Conservation (phyloP, 2,113 vertebrate species). For the Marcusenius ussheri region DNA sequence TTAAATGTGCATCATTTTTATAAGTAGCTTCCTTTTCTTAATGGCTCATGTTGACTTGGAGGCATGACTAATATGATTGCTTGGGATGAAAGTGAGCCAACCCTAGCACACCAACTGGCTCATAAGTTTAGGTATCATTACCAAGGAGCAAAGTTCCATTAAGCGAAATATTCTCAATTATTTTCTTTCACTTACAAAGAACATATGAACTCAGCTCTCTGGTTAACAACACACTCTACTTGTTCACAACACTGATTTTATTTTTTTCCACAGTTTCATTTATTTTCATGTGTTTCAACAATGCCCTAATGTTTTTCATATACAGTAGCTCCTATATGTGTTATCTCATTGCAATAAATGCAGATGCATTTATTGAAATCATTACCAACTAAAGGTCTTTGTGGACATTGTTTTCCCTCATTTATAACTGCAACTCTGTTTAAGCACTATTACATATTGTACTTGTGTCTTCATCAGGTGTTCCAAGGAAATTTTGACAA, state of each 20-base stretch:
- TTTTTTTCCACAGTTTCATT: neutral
- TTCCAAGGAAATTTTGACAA: constrained; percentile 99
- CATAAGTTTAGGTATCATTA: neutral
- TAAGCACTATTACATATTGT: neutral
- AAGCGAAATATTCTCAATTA: neutral
- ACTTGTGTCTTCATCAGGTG: constrained; percentile 60
- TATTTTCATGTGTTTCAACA: neutral
- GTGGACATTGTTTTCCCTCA: neutral
- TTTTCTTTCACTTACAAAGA: neutral
- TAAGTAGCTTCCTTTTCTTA: neutral
- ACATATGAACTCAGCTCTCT: neutral
- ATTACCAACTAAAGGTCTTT: neutral
- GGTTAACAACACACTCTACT: neutral
- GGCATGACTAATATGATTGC: neutral
- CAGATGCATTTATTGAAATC: neutral
- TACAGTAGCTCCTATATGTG: neutral
- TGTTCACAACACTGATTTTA: neutral
- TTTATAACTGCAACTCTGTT: neutral
- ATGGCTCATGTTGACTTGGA: neutral
- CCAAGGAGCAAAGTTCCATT: neutral
- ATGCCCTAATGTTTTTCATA: neutral
- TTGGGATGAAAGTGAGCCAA: neutral
- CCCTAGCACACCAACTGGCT: neutral
- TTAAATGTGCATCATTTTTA: neutral
- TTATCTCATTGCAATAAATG: neutral